These are phyloP conservation scores for Pedetes capensis DNA, from an alignment of 2,113 vertebrate genomes.

Conservation along the genomic window DNA sequence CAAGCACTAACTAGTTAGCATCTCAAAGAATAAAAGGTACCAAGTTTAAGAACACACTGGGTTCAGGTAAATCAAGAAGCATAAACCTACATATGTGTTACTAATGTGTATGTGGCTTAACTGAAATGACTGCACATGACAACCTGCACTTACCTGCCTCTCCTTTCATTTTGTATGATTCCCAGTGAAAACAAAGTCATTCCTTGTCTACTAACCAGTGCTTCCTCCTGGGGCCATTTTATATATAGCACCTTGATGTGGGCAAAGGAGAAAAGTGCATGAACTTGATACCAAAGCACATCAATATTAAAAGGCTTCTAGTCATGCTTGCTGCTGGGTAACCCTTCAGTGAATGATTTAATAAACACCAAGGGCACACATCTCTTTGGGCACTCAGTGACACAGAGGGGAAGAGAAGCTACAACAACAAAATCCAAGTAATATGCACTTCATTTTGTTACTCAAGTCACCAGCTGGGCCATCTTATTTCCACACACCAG, in stretches of 20 bases:
- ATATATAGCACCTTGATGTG: background rate
- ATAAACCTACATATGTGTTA: background rate
- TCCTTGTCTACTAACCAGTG: slow-evolving; percentile 3
- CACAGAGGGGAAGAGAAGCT: background rate
- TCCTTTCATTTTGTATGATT: background rate
- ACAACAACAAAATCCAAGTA: slow-evolving; percentile 29
- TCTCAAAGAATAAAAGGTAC: background rate
- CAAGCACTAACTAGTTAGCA: background rate
- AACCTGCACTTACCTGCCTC: background rate
- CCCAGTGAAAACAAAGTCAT: slow-evolving; percentile 27
- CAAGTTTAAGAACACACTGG: slow-evolving; percentile 4
- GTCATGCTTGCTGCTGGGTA: background rate
- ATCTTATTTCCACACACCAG: slow-evolving; percentile 5
- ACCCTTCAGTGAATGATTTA: background rate
- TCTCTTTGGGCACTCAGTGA: background rate
- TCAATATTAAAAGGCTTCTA: slow-evolving; percentile 32
- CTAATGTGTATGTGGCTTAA: background rate
- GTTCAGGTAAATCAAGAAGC: background rate
- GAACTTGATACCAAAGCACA: slow-evolving; percentile 30
- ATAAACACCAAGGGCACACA: background rate
- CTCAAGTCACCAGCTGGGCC: slow-evolving; percentile 6
- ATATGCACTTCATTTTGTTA: background rate
- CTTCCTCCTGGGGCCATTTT: slow-evolving; percentile 32
- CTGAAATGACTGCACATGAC: background rate
- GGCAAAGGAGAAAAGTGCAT: background rate